phyloP scores from a whole-genome alignment of 2,888 invertebrate species.

The Chironomus tentans region DNA sequence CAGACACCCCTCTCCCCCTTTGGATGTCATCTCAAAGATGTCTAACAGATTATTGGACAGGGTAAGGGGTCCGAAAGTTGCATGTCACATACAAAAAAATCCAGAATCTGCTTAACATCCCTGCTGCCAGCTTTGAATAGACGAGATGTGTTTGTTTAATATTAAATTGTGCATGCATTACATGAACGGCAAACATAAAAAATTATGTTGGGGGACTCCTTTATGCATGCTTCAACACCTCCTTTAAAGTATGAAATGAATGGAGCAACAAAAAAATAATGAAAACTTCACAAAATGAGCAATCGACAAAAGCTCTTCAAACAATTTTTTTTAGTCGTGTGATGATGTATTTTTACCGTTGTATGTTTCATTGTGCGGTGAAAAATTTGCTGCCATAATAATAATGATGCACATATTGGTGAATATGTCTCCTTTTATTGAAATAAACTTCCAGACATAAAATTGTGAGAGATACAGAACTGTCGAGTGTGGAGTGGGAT shows the following conservation, averaged over 20 bases:
- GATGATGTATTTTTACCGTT: background rate
- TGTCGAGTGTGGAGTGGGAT: background rate
- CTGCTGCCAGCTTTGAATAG: background rate
- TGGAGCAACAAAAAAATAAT: background rate
- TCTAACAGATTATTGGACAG: no score
- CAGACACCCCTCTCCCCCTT: no score
- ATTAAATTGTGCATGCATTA: background rate
- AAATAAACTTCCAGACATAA: background rate
- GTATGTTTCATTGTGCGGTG: background rate
- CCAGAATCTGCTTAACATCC: no score
- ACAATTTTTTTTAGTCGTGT: background rate
- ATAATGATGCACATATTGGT: constrained; percentile 18
- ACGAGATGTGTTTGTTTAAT: background rate
- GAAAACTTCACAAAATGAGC: constrained; percentile 9
- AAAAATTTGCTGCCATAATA: background rate
- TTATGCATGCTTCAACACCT: constrained; percentile 6
- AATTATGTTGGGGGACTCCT: background rate
- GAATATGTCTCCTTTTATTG: background rate
- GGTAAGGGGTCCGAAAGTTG: no score
- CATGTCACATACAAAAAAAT: no score
- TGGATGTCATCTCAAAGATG: no score
- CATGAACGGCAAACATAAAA: background rate
- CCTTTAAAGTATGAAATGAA: background rate
- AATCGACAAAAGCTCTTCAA: constrained; percentile 16
- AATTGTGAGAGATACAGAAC: background rate